These are phyloP conservation scores for Leptoclinus maculatus DNA, from an alignment of 2,797 vertebrate species.

Conservation along the genomic window DNA sequence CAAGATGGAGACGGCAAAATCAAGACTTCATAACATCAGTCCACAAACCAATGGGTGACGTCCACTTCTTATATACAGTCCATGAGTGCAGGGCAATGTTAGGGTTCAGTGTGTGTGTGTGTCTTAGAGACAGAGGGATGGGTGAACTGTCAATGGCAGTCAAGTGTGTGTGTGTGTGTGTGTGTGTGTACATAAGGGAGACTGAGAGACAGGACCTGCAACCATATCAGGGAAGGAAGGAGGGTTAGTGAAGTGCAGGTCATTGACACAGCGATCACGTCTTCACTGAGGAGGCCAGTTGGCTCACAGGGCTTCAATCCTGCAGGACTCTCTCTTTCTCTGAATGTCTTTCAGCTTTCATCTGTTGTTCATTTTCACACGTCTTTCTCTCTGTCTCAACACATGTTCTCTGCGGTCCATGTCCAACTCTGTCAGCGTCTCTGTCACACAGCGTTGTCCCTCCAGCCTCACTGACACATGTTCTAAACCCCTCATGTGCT, in stretches of 20 bases:
- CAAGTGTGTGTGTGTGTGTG: conserved; percentile 1
- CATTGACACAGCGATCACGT: conserved; percentile 22
- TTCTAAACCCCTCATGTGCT: not conserved
- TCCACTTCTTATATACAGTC: too few relatives aligned
- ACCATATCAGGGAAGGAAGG: not conserved
- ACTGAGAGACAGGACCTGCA: conserved; percentile 1
- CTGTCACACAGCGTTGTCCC: not conserved
- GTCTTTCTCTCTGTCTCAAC: not conserved
- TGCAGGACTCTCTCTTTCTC: not conserved
- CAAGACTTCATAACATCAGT: too few relatives aligned
- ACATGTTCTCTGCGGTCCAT: not conserved
- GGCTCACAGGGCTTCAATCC: not conserved
- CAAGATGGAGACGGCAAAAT: too few relatives aligned
- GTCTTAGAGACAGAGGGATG: not conserved
- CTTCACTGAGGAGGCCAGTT: not conserved
- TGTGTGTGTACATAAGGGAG: not conserved
- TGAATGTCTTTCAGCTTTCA: not conserved
- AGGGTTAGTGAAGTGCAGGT: not conserved
- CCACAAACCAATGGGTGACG: too few relatives aligned
- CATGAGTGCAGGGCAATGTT: not conserved
- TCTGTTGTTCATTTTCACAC: conserved; percentile 3
- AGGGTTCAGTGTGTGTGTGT: not conserved
- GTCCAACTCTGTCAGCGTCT: not conserved
- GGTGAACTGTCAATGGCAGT: not conserved
- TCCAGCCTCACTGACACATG: not conserved